Base-by-base conservation (phyloP, 2,888 invertebrate species). In the Drosophila melanosoma region DNA sequence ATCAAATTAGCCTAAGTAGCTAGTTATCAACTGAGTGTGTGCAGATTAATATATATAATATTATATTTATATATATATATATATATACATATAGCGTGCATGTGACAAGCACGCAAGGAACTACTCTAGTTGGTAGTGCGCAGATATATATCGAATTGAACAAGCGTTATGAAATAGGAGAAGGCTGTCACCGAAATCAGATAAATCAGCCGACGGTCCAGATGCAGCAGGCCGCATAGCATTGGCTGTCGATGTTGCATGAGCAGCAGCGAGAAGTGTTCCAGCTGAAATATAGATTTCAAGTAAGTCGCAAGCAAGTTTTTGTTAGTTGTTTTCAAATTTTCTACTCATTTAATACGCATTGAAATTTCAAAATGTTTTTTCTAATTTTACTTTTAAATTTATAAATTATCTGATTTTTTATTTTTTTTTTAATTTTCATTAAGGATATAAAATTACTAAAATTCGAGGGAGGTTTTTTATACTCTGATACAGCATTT, bases 121-220 rank as follows among this genome's bases (percentile, higher is more conserved):
- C 38, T 20, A 6, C 23, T 6, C 48, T 65, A 59, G 2, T 73
- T 54, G 35, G 26, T 53, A n/a, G 33, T 78, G 17, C 83, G 83
- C 35, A 83, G 32, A 69, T 86, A 78, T 2, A 88, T 48, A 69
- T 91, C 89, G 56, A 90, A 91, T 49, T 91, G 91, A n/a, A 91
- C 85, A 26, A 91, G 78, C 15, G 91, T 91, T 45, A 91, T 90
- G 61, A 91, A 91, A 42, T 91, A 90, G 33, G 87, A 82, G 38
- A 91, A 87, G 20, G 79, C 91, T 6, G 90, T 83, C 23, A 83
- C 86, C 7, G 90, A 83, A 23, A 89, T 90, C 5, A 90, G 56
- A 61, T 79, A 91, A 17, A 90, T 79, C 59, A 91, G 75, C 6
- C 83, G 79, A 0, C 86, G 83, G 65, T 91, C 87, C 62, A 91